Percentiles rank a stretch among this genome's conserved stretches.
phyloP scores from a whole-genome alignment of 2,797 vertebrate species.

The Sebastiscus tertius region DNA sequence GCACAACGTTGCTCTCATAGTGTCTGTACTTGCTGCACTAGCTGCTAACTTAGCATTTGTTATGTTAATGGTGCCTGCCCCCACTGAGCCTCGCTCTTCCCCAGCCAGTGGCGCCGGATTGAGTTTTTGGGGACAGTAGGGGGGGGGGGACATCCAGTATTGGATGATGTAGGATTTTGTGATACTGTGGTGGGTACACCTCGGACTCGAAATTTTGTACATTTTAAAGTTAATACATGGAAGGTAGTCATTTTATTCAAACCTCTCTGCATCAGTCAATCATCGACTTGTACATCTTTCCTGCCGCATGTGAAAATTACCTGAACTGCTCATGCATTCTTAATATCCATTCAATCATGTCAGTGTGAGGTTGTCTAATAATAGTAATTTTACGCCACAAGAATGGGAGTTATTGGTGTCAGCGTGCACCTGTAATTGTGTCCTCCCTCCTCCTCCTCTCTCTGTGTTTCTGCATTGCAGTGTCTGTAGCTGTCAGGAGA shows the following conservation, averaged over 20 bases:
- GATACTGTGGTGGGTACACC: too few species aligned
- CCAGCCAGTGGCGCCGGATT: too few species aligned
- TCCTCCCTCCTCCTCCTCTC: conserved; percentile 3
- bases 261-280: not conserved
- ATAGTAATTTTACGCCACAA: conserved; percentile 45
- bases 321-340: conserved; percentile 24
- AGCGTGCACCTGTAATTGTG: conserved; percentile 48
- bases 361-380: conserved; percentile 48
- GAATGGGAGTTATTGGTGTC: conserved; percentile 32
- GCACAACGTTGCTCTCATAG: not conserved
- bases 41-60: too few species aligned
- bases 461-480: conserved; percentile 72
- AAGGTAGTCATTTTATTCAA: not conserved
- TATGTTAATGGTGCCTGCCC: too few species aligned
- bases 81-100: too few species aligned
- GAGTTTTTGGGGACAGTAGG: too few species aligned
- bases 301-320: conserved; percentile 17
- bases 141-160: too few species aligned
- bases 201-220: too few species aligned
- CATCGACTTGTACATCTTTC: conserved; percentile 2
- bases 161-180: too few species aligned
- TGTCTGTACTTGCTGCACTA: not conserved
- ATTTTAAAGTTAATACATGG: not conserved
- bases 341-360: conserved; percentile 40
- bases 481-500: conserved; percentile 65